A percentile compares a stretch with the other conserved stretches of the same genome.
phyloP scores from a whole-genome alignment of 2,888 invertebrate genomes.

The Aleiodes alternator region DNA sequence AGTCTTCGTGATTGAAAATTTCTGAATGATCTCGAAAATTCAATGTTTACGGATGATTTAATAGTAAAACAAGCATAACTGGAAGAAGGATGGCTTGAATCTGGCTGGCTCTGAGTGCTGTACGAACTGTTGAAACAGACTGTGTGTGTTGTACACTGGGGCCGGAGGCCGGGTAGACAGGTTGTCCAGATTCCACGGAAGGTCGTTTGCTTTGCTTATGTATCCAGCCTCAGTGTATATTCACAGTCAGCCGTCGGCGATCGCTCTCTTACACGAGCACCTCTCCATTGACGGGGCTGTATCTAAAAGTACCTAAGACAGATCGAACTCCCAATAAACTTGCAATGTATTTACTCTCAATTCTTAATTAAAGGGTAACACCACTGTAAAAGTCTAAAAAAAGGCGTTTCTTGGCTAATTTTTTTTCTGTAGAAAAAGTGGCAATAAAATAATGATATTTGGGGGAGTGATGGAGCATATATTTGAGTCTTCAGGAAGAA shows the following conservation, averaged over 20 bases:
- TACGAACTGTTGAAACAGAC: slow-evolving; percentile 32
- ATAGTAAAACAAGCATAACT: neutral
- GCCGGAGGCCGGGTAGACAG: slow-evolving; percentile 72
- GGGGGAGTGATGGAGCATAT: no score
- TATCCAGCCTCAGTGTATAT: slow-evolving; percentile 63
- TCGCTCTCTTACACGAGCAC: slow-evolving; percentile 57
- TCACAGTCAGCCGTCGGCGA: slow-evolving; percentile 59
- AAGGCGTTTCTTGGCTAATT: no score
- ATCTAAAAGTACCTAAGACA: slow-evolving; percentile 35
- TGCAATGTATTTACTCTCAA: no score
- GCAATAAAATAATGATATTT: no score
- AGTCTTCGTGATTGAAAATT: no score
- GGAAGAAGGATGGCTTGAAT: slow-evolving; percentile 37
- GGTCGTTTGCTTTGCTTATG: slow-evolving; percentile 75
- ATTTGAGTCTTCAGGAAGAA: no score
- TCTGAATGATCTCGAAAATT: no score
- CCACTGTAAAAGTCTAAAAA: no score
- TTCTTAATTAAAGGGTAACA: no score
- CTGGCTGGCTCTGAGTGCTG: slow-evolving; percentile 36
- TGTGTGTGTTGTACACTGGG: slow-evolving; percentile 45
- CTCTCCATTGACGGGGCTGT: slow-evolving; percentile 44
- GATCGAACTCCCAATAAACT: neutral
- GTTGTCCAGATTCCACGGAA: slow-evolving; percentile 76
- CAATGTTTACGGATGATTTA: slow-evolving; percentile 1
- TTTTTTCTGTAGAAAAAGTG: no score